Evolutionary conservation across 2,888 invertebrate species (phyloP), one percentile per base, ranked within the genome.

Genomic region (Pasiphila rectangulata): DNA sequence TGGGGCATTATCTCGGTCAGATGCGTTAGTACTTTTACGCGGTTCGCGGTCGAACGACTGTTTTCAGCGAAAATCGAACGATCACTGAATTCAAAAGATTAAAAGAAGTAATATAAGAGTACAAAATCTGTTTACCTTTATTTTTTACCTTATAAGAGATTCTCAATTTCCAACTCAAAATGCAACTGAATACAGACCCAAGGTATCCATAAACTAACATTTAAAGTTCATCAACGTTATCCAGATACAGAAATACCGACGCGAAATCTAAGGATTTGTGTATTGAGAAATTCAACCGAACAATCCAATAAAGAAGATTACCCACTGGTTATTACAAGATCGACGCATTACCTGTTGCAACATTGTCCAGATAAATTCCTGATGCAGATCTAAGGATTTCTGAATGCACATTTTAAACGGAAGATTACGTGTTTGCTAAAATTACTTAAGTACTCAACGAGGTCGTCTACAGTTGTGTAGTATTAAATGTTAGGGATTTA

Each of bases 331-430:
- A 7, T 13, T 7, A 27, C 27, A 5, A 27, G 27, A n/a, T n/a
- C 23, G 21, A 32, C 13, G 34, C 34, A 69, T 69, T 66, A 72
- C 54, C 52, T 58, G 61, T 63, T 56, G 54, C 61, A 44, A 37
- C 23, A n/a, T n/a, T n/a, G n/a, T n/a, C n/a, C n/a, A n/a, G n/a
- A n/a, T n/a, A n/a, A n/a, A n/a, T n/a, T n/a, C n/a, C n/a, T n/a
- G n/a, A 3, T 5, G 27, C 3, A 3, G 5, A 25, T 12, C 2
- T n/a, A 25, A 3, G 12, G 12, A 12, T 25, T 25, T 25, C 5
- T 12, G 12, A 25, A 12, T n/a, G n/a, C n/a, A n/a, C n/a, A n/a
- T n/a, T n/a, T n/a, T n/a, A n/a, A n/a, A n/a, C n/a, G n/a, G n/a
- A n/a, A n/a, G n/a, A n/a, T n/a, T n/a, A n/a, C n/a, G n/a, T n/a